phyloP scores from a whole-genome alignment of 2,113 vertebrate genomes.

The Ictidomys tridecemlineatus region DNA sequence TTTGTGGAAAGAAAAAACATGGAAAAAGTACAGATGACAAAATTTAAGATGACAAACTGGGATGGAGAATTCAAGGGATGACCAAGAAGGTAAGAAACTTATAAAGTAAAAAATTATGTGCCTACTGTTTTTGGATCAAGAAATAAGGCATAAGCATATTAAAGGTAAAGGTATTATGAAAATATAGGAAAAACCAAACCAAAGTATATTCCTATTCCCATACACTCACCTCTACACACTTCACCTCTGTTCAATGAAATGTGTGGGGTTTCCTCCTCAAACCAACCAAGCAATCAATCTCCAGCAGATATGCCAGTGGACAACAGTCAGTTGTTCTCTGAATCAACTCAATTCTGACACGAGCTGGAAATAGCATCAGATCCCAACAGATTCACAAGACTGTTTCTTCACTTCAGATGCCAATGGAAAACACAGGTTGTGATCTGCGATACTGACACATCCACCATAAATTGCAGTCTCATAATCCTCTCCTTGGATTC shows the following conservation, averaged over 20 bases:
- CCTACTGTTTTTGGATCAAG: background rate
- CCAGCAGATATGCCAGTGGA: no score
- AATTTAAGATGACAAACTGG: background rate
- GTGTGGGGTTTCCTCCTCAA: no score
- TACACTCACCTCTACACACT: background rate
- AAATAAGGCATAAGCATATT: background rate
- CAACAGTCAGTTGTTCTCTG: no score
- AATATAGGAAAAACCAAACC: background rate
- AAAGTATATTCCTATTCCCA: background rate
- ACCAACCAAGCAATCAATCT: no score
- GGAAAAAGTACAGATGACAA: background rate
- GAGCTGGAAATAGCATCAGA: no score
- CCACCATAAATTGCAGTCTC: no score
- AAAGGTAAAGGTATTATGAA: background rate
- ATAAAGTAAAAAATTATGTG: background rate
- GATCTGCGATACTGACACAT: no score
- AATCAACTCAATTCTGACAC: no score
- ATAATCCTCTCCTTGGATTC: no score
- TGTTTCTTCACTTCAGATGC: no score
- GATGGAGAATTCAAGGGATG: background rate
- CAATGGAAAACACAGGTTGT: no score
- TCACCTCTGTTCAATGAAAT: background rate
- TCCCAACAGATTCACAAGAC: no score
- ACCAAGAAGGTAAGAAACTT: background rate
- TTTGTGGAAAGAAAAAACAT: background rate